Percentiles rank a stretch among this genome's conserved stretches.
Conservation (phyloP, 2,797 vertebrate species). For the Sphenodon punctatus region DNA sequence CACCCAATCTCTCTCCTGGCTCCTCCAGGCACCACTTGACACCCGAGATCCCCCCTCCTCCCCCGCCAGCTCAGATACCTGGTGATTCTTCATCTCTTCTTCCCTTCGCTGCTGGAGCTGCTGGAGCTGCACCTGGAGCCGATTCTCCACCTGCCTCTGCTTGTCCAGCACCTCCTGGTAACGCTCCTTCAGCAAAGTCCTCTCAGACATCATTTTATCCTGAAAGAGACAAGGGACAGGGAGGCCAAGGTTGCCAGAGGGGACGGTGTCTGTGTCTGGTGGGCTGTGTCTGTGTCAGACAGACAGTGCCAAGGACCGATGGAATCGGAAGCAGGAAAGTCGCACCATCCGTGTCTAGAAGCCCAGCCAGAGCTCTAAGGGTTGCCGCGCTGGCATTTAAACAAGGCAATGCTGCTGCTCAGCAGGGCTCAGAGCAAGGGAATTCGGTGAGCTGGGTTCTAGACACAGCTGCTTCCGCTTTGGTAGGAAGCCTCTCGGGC, state of each 20-base stretch:
- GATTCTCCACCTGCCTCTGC: conserved; percentile 82
- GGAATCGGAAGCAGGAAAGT: fast-evolving
- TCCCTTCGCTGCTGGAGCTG: conserved; percentile 79
- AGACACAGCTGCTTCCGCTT: too few species aligned
- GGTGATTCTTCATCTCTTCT: conserved; percentile 81
- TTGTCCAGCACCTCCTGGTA: conserved; percentile 83
- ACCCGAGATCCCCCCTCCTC: too few species aligned
- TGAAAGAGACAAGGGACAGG: conserved; percentile 4
- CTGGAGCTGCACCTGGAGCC: conserved; percentile 81
- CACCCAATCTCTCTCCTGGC: too few species aligned
- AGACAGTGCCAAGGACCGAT: too few species aligned
- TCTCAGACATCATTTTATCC: conserved; percentile 80
- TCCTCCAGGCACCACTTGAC: not conserved
- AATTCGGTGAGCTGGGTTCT: not conserved
- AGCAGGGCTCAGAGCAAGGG: not conserved
- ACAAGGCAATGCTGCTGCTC: fast-evolving
- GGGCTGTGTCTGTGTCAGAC: too few species aligned
- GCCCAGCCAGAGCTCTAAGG: fast-evolving
- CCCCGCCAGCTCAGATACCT: conserved; percentile 63
- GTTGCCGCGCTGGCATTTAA: fast-evolving
- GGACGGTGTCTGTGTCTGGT: too few species aligned
- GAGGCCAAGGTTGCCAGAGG: too few species aligned
- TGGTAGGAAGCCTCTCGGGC: too few species aligned
- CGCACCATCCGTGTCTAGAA: fast-evolving
- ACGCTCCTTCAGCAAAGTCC: conserved; percentile 78